Evolutionary conservation across 2,113 vertebrate species (phyloP).

Genomic region (Typhlomys cinereus): DNA sequence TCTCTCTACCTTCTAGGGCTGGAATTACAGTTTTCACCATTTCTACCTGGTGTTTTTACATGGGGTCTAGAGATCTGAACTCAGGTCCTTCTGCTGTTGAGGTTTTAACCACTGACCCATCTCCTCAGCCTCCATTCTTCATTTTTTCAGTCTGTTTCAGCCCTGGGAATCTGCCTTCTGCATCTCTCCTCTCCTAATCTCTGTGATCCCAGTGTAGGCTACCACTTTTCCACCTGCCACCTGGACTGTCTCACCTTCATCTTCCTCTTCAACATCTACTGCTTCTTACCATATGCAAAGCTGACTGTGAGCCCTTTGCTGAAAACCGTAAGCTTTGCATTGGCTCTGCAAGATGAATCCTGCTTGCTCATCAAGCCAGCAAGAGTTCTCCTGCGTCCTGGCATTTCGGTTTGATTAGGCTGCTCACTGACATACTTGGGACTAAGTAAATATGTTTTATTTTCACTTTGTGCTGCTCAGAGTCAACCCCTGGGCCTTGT

Average conservation of each 20-base stretch:
- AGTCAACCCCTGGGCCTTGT: neutral
- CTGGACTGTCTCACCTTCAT: neutral
- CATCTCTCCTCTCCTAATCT: neutral
- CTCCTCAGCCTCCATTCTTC: too few species aligned
- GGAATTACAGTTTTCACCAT: too few species aligned
- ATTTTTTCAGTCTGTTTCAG: neutral
- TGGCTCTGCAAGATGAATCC: neutral
- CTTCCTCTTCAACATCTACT: too few species aligned
- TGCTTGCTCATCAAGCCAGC: neutral
- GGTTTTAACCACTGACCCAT: too few species aligned
- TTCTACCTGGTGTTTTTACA: too few species aligned
- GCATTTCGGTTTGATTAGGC: neutral
- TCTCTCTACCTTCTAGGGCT: too few species aligned
- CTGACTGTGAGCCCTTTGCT: neutral
- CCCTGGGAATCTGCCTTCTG: neutral
- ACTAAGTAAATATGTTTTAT: neutral
- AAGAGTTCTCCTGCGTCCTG: neutral
- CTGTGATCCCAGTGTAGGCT: neutral
- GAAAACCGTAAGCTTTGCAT: neutral
- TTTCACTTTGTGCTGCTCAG: neutral
- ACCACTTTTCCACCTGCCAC: neutral
- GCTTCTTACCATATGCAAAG: too few species aligned
- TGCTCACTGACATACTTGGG: neutral
- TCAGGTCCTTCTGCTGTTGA: too few species aligned
- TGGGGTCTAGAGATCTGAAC: too few species aligned